Evolutionary conservation across 1,140 invertebrate genomes (phyloP).

Genomic region (Cherax quadricarinatus): DNA sequence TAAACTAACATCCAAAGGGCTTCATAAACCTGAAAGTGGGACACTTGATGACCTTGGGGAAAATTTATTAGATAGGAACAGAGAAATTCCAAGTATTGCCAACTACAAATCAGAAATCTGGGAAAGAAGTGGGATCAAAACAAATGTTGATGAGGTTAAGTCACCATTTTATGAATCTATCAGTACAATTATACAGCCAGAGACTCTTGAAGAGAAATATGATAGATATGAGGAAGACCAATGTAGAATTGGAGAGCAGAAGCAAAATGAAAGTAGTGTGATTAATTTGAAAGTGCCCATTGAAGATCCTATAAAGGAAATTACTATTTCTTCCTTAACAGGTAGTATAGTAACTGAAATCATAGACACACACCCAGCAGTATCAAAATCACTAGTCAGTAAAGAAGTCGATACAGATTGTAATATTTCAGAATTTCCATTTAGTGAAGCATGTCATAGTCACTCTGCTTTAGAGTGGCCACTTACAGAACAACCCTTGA

Average conservation of each 20-base stretch:
- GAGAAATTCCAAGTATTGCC: not conserved
- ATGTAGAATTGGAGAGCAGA: not conserved
- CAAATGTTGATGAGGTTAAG: not conserved
- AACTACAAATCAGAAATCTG: not conserved
- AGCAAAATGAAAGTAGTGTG: not conserved
- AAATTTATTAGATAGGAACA: slow-evolving; percentile 23
- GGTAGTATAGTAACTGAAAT: not conserved
- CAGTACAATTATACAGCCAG: not conserved
- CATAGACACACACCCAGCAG: not conserved
- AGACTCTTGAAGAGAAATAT: not conserved
- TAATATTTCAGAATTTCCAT: not conserved
- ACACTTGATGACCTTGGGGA: slow-evolving; percentile 41
- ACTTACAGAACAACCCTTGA: not conserved
- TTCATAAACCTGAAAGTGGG: slow-evolving; percentile 33
- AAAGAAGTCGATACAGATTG: not conserved
- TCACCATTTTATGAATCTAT: slow-evolving; percentile 11
- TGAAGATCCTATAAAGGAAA: not conserved
- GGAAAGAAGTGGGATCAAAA: not conserved
- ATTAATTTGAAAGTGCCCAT: not conserved
- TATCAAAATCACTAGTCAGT: not conserved
- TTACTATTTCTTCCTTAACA: not conserved
- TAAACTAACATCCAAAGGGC: slow-evolving; percentile 54
- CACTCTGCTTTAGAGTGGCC: not conserved
- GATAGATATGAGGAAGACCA: not conserved
- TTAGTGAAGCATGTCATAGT: not conserved